These are phyloP conservation scores for Watsonalla binaria DNA, from an alignment of 2,888 invertebrate species.

Conservation along the genomic window DNA sequence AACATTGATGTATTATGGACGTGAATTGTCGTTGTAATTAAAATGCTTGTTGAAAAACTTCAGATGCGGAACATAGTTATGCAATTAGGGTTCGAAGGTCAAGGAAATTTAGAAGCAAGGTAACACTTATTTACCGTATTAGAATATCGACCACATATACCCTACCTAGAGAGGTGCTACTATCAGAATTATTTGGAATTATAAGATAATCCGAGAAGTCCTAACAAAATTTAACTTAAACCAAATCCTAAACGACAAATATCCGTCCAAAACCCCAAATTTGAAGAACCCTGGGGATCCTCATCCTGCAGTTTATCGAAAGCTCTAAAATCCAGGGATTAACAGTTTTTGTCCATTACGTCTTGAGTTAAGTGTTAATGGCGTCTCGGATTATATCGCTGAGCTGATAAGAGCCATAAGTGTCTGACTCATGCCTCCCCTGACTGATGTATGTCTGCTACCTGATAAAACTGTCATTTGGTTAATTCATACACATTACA, in stretches of 20 bases:
- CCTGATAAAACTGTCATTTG: constrained; percentile 47
- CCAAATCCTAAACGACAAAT: neutral
- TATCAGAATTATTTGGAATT: too few relatives aligned
- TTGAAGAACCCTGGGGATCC: constrained; percentile 27
- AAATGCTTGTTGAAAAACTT: neutral
- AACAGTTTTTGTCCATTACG: constrained; percentile 75
- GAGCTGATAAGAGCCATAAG: constrained; percentile 50
- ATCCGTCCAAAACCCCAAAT: constrained; percentile 11
- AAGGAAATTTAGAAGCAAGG: too few relatives aligned
- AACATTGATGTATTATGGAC: constrained; percentile 2
- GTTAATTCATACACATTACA: constrained; percentile 29
- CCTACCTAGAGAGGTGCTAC: too few relatives aligned
- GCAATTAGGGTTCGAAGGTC: too few relatives aligned
- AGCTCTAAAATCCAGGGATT: constrained; percentile 59
- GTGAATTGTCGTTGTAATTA: neutral
- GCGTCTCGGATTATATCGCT: constrained; percentile 65
- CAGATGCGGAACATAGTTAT: too few relatives aligned
- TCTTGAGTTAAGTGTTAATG: constrained; percentile 69
- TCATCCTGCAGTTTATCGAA: constrained; percentile 51
- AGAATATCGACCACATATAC: too few relatives aligned
- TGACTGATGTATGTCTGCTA: constrained; percentile 61
- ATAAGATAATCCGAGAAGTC: neutral
- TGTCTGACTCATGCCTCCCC: constrained; percentile 53
- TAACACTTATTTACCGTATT: too few relatives aligned
- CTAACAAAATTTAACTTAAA: neutral